These are phyloP conservation scores for Pogonomyrmex barbatus DNA, from an alignment of 1,140 invertebrate genomes.

Conservation along the genomic window DNA sequence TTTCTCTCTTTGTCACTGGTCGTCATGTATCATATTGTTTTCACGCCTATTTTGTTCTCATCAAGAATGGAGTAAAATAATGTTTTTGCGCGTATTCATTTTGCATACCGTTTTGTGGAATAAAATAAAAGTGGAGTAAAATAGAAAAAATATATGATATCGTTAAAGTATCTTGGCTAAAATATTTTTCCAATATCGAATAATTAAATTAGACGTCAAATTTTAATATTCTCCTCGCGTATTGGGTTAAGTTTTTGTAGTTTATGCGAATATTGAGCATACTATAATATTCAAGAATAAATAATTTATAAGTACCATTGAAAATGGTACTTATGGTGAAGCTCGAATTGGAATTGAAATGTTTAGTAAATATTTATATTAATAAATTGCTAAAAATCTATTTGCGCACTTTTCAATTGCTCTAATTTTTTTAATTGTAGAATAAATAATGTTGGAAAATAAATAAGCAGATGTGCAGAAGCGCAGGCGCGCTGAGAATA, in stretches of 20 bases:
- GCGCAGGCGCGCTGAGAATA: background rate
- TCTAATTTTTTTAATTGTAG: too few species aligned
- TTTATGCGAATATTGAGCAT: background rate
- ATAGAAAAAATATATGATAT: background rate
- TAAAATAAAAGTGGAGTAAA: background rate
- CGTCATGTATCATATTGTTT: background rate
- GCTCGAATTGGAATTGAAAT: too few species aligned
- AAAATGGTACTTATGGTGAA: too few species aligned
- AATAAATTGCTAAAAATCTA: too few species aligned
- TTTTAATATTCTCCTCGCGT: background rate
- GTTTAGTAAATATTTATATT: too few species aligned
- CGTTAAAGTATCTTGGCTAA: too few species aligned
- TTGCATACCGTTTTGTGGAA: background rate
- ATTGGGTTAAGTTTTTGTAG: background rate
- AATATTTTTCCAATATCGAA: background rate
- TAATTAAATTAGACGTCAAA: constrained; percentile 6
- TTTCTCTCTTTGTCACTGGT: background rate
- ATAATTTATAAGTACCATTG: too few species aligned
- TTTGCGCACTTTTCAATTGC: too few species aligned
- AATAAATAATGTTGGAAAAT: too few species aligned
- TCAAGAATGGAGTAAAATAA: background rate
- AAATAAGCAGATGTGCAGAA: background rate
- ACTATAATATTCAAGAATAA: background rate
- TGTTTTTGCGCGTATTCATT: background rate
- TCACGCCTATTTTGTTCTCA: background rate